Conservation (phyloP, 2,797 vertebrate genomes). For the Anas capensis region DNA sequence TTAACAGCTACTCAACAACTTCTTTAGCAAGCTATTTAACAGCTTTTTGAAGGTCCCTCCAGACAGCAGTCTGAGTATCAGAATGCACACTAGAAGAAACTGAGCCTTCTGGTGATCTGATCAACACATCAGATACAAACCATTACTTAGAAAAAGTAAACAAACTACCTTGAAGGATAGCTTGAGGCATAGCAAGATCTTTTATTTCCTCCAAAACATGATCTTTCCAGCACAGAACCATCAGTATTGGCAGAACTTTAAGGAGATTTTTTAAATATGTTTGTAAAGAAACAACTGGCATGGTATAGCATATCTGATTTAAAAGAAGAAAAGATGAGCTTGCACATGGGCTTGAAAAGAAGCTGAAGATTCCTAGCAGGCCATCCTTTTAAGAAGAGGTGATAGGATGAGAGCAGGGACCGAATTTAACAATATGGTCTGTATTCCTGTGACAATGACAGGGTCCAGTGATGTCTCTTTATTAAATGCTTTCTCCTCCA, state of each 20-base stretch:
- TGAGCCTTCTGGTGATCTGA: neutral
- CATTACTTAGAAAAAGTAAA: neutral
- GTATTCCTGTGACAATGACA: slow-evolving; percentile 24
- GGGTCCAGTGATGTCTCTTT: slow-evolving; percentile 44
- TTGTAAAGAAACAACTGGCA: neutral
- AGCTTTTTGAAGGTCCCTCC: neutral
- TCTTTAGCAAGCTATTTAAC: neutral
- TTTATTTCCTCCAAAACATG: neutral
- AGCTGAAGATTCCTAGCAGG: neutral
- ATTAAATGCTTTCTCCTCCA: slow-evolving; percentile 75
- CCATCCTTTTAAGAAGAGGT: neutral
- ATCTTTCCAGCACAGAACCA: neutral
- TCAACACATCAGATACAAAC: neutral
- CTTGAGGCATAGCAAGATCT: neutral
- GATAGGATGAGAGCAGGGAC: slow-evolving; percentile 16
- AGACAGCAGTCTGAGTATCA: neutral
- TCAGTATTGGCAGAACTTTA: neutral
- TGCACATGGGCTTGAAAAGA: neutral
- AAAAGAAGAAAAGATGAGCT: neutral
- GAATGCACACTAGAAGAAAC: neutral
- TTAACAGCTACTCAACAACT: neutral
- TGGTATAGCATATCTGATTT: neutral
- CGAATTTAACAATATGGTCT: slow-evolving; percentile 20
- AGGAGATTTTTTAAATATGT: neutral
- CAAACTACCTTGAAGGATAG: neutral